phyloP scores from a whole-genome alignment of 2,797 vertebrate species.

The Sphenopsis melanotis region DNA sequence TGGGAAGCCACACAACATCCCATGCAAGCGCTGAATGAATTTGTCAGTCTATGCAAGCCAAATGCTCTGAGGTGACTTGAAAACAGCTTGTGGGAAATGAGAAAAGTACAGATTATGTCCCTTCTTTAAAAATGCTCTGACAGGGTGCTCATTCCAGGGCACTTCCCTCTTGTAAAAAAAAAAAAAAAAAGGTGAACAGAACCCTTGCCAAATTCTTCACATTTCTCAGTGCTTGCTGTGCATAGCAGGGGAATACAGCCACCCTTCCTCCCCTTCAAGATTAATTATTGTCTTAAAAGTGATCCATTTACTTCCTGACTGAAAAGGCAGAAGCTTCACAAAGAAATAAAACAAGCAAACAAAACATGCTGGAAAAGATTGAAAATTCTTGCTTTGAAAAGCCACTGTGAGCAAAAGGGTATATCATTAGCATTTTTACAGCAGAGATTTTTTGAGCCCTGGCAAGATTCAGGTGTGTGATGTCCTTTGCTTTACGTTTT shows the following conservation, averaged over 20 bases:
- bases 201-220: not conserved
- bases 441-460: not conserved
- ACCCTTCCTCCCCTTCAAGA: not conserved
- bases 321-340: not conserved
- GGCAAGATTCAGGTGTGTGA: not conserved
- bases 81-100: not conserved
- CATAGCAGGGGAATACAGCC: not conserved
- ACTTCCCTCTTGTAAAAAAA: not conserved
- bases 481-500: not conserved
- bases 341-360: not conserved
- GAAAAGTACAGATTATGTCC: not conserved
- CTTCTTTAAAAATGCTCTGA: not conserved
- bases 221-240: not conserved
- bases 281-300: not conserved
- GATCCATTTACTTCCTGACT: not conserved
- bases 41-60: not conserved
- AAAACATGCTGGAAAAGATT: not conserved
- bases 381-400: constrained; percentile 6
- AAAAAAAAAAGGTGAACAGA: not conserved
- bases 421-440: constrained; percentile 3
- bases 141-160: not conserved
- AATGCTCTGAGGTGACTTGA: not conserved
- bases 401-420: constrained; percentile 1
- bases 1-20: not conserved
- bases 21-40: not conserved